Evolutionary conservation across 2,888 invertebrate genomes (phyloP), one percentile per base, ranked within the genome.

Genomic region (Heliothis peltigera): DNA sequence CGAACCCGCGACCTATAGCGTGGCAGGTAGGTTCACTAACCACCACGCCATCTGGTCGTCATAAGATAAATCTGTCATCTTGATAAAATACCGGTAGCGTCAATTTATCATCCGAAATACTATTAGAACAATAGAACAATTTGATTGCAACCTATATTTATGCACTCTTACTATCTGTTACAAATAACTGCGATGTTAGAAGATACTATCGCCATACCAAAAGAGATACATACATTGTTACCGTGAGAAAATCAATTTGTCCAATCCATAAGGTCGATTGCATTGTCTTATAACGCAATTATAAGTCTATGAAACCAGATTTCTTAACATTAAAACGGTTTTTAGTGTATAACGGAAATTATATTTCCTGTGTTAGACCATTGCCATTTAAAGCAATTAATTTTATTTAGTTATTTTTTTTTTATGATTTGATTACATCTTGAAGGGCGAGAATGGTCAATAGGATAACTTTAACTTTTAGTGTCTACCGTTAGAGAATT

Each of bases 201-300:
- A n/a, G n/a, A n/a, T n/a, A n/a, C n/a, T 86, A 84, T 49, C 1
- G 56, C 28, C 22, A 82, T 83, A 82, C 69, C 83, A 84, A 74
- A n/a, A n/a, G n/a, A 68, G 67, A 68, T 56, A 63, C 67, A 78
- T 84, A 63, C 66, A 79, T 84, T 85, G 84, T 85, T 77, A 52
- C 62, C 65, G 58, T 75, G 76, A 46, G 75, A 75, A 75, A 60
- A 71, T 55, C 63, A 52, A 74, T 78, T 70, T 61, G 39, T 64
- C 32, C 54, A 64, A 64, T 59, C 18, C 51, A 6, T 21, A 39
- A 28, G 17, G 7, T 15, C 32, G 21, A 56, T n/a, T 47, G 48
- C 55, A 49, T 70, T 66, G 59, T 60, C n/a, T 55, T 64, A 46
- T 44, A 64, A n/a, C 5, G 12, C 42, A 56, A 63, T 64, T 18